Evolutionary conservation across 2,888 invertebrate species (phyloP).

Genomic region (Pediacus dermestoides): DNA sequence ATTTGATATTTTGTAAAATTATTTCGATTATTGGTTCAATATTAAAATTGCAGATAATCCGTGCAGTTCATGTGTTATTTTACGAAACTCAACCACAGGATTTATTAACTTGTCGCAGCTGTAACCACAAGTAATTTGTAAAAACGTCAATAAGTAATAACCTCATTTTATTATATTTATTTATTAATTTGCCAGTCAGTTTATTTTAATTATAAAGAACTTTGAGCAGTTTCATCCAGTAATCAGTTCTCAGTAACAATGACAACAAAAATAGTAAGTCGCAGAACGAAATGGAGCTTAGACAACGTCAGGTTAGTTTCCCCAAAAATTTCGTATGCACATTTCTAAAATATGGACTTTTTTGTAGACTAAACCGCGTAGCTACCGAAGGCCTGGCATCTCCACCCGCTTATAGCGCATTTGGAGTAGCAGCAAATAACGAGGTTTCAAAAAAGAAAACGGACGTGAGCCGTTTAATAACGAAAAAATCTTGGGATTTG

Average conservation of each 20-base stretch:
- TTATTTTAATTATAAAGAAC: conserved; percentile 1
- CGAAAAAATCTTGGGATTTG: conserved; percentile 95
- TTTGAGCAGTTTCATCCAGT: neutral
- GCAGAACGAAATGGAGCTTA: conserved; percentile 45
- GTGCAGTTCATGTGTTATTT: no score
- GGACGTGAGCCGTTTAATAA: conserved; percentile 79
- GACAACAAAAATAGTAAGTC: conserved; percentile 28
- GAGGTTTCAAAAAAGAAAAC: conserved; percentile 80
- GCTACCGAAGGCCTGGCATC: conserved; percentile 55
- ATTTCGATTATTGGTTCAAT: no score
- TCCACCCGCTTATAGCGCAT: conserved; percentile 82
- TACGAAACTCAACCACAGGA: no score
- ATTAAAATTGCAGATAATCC: no score
- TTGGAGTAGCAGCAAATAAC: conserved; percentile 65
- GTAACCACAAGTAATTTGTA: neutral
- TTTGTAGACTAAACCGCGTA: conserved; percentile 29
- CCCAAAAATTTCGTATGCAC: neutral
- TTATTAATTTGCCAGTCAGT: conserved; percentile 3
- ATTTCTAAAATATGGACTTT: conserved; percentile 6
- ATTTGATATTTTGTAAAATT: no score
- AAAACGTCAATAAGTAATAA: conserved; percentile 12
- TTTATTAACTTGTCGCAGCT: neutral
- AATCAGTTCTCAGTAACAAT: conserved; percentile 7
- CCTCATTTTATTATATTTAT: conserved; percentile 7
- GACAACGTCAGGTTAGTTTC: conserved; percentile 41